Conservation (phyloP, 2,113 vertebrate genomes). For the Mus pahari region DNA sequence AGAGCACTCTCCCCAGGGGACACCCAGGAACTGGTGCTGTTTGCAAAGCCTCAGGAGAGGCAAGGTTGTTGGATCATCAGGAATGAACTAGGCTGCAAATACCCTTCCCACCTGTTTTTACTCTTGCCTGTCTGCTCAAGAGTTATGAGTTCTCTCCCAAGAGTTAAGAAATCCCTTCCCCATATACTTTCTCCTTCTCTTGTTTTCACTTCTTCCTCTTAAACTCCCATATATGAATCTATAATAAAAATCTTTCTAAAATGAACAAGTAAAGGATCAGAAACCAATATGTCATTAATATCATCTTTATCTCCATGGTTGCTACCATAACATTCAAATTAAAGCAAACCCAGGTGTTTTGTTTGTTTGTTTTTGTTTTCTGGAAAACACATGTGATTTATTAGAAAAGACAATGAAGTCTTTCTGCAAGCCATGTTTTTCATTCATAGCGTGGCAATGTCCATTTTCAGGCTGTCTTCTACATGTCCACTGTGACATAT, state of each 20-base stretch:
- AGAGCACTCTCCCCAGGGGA: neutral
- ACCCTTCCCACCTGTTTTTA: neutral
- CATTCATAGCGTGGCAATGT: neutral
- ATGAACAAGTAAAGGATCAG: neutral
- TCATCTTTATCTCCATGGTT: too few relatives aligned
- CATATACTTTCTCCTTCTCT: too few relatives aligned
- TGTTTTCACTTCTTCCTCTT: neutral
- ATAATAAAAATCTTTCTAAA: neutral
- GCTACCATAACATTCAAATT: neutral
- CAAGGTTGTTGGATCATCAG: neutral
- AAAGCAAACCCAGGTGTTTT: neutral
- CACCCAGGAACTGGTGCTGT: neutral
- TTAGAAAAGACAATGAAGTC: constrained; percentile 40
- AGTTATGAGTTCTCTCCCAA: neutral
- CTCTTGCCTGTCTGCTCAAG: neutral
- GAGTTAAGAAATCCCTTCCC: neutral
- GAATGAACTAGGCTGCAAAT: neutral
- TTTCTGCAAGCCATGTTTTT: constrained; percentile 13
- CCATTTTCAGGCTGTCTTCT: constrained; percentile 24
- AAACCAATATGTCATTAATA: neutral
- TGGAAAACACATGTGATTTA: constrained; percentile 26
- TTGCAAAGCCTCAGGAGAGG: neutral
- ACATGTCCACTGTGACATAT: neutral
- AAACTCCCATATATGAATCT: neutral
- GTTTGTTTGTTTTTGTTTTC: neutral